Evolutionary conservation across 2,113 vertebrate genomes (phyloP).

Genomic region (Gallinago paraguaiae): DNA sequence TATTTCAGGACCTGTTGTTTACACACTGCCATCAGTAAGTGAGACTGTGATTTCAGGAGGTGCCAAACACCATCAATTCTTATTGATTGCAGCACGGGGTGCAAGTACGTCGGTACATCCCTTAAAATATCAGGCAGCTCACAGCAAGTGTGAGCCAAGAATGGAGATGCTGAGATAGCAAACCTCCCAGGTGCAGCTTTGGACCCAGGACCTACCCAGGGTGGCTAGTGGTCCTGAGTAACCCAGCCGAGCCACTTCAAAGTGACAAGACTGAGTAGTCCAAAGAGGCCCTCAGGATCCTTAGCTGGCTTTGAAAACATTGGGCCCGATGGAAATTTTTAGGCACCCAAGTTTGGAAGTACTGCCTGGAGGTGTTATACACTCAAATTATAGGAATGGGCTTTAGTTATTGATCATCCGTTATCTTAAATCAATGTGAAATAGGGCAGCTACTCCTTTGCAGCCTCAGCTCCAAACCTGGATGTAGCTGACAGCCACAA

Average conservation of each 20-base stretch:
- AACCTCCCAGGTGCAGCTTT: not conserved
- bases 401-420: not conserved
- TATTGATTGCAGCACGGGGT: not conserved
- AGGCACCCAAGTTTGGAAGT: not conserved
- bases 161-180: not conserved
- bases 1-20: not conserved
- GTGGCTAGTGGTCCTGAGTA: not conserved
- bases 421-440: not conserved
- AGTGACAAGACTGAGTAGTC: not conserved
- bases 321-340: not conserved
- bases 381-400: not conserved
- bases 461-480: not conserved
- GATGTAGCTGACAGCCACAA: not conserved
- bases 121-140: not conserved
- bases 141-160: not conserved
- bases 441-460: not conserved
- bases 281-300: not conserved
- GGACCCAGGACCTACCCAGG: not conserved
- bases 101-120: not conserved
- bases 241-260: not conserved
- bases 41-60: not conserved
- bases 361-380: not conserved
- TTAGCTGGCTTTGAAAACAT: not conserved
- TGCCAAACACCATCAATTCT: not conserved
- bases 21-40: not conserved